These are phyloP conservation scores for Linnaemya vulpina DNA, from an alignment of 2,888 invertebrate genomes.

Conservation along the genomic window DNA sequence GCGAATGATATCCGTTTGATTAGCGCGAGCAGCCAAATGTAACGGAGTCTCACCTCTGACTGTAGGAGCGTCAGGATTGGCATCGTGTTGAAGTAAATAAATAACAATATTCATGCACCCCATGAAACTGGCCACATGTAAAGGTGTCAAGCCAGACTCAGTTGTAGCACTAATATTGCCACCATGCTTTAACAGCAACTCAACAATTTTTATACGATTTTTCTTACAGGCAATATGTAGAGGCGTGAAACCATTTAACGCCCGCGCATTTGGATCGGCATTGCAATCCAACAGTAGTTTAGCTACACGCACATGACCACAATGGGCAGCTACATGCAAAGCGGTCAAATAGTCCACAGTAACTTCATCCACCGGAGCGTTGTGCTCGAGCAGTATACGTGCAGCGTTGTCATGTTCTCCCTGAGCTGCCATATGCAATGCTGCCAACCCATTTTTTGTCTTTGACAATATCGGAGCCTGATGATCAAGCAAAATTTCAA, in stretches of 20 bases:
- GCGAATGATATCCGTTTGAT: constrained; percentile 98
- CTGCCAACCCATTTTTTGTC: constrained; percentile 98
- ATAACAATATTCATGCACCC: constrained; percentile 99
- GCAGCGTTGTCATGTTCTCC: constrained; percentile 99
- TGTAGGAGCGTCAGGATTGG: constrained; percentile 96
- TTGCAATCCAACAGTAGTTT: constrained; percentile 95
- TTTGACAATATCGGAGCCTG: constrained; percentile 97
- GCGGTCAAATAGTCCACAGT: constrained; percentile 99
- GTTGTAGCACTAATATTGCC: constrained; percentile 91
- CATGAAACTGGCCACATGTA: constrained; percentile 99
- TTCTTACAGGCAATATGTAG: constrained; percentile 99
- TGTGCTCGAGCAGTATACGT: constrained; percentile 93
- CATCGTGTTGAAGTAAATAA: constrained; percentile 96
- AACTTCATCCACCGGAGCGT: constrained; percentile 99
- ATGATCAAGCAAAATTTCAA: constrained; percentile 93
- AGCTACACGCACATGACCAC: constrained; percentile 96
- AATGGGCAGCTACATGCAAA: constrained; percentile 97
- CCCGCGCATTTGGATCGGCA: constrained; percentile 98
- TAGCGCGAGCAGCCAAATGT: constrained; percentile 97
- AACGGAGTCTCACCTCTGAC: constrained; percentile 98
- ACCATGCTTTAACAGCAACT: constrained; percentile 96
- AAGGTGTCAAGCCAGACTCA: constrained; percentile 94
- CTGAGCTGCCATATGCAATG: constrained; percentile 99
- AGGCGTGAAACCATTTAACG: constrained; percentile 98
- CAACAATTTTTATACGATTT: constrained; percentile 96